These are phyloP conservation scores for Pangasius larnaudii DNA, from an alignment of 2,797 vertebrate species.

Conservation along the genomic window DNA sequence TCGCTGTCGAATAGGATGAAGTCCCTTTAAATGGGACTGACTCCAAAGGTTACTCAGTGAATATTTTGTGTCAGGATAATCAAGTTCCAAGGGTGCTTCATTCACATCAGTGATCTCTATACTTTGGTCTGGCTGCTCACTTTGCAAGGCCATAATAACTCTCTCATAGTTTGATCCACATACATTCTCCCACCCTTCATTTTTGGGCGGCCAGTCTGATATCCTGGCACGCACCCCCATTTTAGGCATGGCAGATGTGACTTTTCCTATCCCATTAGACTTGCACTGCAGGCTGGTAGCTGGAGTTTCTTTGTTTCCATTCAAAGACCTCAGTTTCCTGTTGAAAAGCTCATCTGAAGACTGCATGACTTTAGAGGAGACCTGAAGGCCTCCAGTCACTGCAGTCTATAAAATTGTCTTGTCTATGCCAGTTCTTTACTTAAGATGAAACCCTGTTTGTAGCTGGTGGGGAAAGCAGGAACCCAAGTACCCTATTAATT, in stretches of 20 bases:
- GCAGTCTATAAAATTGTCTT: constrained; percentile 75
- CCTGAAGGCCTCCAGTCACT: constrained; percentile 80
- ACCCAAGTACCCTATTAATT: constrained; percentile 67
- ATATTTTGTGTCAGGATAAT: constrained; percentile 83
- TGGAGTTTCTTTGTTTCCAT: constrained; percentile 86
- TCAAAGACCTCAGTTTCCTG: constrained; percentile 91
- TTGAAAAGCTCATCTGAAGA: constrained; percentile 91
- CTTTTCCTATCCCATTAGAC: constrained; percentile 81
- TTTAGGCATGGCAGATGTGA: constrained; percentile 91
- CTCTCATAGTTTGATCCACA: constrained; percentile 83
- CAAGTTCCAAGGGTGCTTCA: constrained; percentile 79
- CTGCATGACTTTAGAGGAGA: constrained; percentile 87
- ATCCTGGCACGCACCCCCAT: constrained; percentile 95
- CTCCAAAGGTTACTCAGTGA: constrained; percentile 84
- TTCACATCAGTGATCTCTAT: constrained; percentile 73
- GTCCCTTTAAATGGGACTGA: constrained; percentile 86
- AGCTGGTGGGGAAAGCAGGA: constrained; percentile 67
- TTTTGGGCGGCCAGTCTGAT: constrained; percentile 94
- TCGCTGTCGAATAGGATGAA: constrained; percentile 92
- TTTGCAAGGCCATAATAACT: constrained; percentile 80
- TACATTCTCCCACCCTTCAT: constrained; percentile 85
- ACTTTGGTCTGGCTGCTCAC: constrained; percentile 84
- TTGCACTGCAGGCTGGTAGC: constrained; percentile 78
- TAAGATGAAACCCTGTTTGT: constrained; percentile 83
- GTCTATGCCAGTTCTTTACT: constrained; percentile 75